Base-by-base conservation (phyloP, 2,113 vertebrate genomes). In the Amphiprion percula region DNA sequence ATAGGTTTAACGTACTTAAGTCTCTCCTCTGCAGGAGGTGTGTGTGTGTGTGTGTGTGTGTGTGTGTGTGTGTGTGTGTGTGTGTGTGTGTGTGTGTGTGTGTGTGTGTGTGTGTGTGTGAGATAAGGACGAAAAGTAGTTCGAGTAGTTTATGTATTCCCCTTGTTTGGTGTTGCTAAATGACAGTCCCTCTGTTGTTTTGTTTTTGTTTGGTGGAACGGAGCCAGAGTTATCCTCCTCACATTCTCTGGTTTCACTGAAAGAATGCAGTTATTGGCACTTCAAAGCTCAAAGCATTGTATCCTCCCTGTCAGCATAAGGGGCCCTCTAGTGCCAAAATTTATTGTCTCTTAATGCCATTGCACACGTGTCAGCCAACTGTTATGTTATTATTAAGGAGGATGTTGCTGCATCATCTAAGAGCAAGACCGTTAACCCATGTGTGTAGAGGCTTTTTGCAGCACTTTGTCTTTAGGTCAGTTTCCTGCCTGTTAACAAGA, bases 381-480 rank as follows among this genome's bases (percentile, higher is more conserved):
- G 64, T 58, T 71, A 10, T 85, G 80, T 83, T 89, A 88, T 88
- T 87, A 78, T 88, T 75, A 82, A 82, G 68, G 82, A 74, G 65
- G 66, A 46, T 71, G 72, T 74, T 79, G 63, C 80, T 74, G 19
- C 65, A 47, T 74, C 73, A 30, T 66, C 52, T 19, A 62, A 33
- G 75, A 74, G 21, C 23, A 54, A 5, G 9, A 53, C 50, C 4
- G 23, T 77, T 69, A 44, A 75, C 56, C 64, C 30, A 21, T 37
- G 41, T 64, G 39, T 74, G 4, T 59, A 0, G 24, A 47, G 46
- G 62, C 19, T 77, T 77, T 74, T 56, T 64, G 56, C 16, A 66
- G 16, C 52, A 44, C 30, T 62, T 56, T 41, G 17, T n/a, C n/a
- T 62, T 26, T 16, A 61, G 24, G 12, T 68, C 46, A 30, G 17